Conservation (phyloP, 2,888 invertebrate species). For the Drosophila putrida region DNA sequence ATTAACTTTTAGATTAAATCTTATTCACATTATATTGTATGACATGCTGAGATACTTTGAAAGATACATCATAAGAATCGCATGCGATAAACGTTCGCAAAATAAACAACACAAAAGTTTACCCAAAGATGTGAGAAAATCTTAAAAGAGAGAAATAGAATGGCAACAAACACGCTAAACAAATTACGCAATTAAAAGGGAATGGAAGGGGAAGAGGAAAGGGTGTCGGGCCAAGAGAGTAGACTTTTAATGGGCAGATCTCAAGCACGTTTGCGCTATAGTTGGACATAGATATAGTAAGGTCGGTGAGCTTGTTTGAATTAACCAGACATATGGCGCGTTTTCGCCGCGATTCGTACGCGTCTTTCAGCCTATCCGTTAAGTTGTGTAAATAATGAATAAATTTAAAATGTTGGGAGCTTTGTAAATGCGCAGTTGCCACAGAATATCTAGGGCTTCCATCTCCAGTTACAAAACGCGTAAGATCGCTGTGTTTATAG, state of each 20-base stretch:
- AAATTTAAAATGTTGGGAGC: slow-evolving; percentile 28
- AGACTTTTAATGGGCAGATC: slow-evolving; percentile 40
- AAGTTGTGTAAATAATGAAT: slow-evolving; percentile 35
- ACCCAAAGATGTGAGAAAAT: slow-evolving; percentile 45
- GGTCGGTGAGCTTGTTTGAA: slow-evolving; percentile 31
- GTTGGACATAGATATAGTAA: slow-evolving; percentile 25
- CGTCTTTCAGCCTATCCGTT: slow-evolving; percentile 25
- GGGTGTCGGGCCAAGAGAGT: slow-evolving; percentile 6
- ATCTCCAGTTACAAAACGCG: slow-evolving; percentile 51
- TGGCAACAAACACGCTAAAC: slow-evolving; percentile 36
- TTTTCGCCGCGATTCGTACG: slow-evolving; percentile 52
- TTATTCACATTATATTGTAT: not conserved
- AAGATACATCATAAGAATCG: not conserved
- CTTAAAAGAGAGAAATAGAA: slow-evolving; percentile 25
- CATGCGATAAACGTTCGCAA: slow-evolving; percentile 9
- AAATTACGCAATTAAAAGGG: slow-evolving; percentile 62
- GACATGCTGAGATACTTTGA: not conserved
- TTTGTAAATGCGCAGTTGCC: slow-evolving; percentile 40
- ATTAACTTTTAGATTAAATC: not conserved
- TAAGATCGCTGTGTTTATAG: slow-evolving; percentile 37
- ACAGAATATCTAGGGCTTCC: slow-evolving; percentile 64
- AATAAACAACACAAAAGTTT: slow-evolving; percentile 26
- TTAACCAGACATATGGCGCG: slow-evolving; percentile 50
- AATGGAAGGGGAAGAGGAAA: too few relatives aligned
- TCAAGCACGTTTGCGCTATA: slow-evolving; percentile 31